Base-by-base conservation (phyloP, 2,888 invertebrate species). In the Agrochola circellaris region DNA sequence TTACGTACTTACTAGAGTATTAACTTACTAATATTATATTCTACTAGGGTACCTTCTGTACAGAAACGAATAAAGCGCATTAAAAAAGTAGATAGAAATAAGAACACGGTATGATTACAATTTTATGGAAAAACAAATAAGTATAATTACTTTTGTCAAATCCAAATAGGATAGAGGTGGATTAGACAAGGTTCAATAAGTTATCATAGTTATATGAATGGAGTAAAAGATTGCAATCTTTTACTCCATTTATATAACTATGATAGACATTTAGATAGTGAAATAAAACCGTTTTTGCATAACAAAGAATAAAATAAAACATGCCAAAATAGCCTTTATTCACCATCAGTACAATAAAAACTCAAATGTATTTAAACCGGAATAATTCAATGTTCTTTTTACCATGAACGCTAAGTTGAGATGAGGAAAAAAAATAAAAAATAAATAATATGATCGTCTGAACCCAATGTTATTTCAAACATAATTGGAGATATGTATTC, bases 331-430 rank as follows among this genome's bases (percentile, higher is more conserved):
- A n/a, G 20, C 7, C 42, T 64, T 0, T 45, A 54, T 34, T n/a
- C 45, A 26, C 45, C 23, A 56, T 45, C 45, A 15, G 34, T 15
- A 23, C n/a, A 30, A 54, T 20, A 76, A 38, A 76, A 38, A 48
- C 56, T 76, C 48, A 26, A 48, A 48, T 30, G 34, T 38, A 51
- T 76, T 66, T 66, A 56, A 78, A 66, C 78, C 56, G 78, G 48
- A 76, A 58, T 58, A 66, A 66, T 58, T 56, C 38, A 48, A 48
- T 78, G 38, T 48, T 38, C 26, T 76, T 78, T 78, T 58, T 56
- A 58, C 38, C 9, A 38, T n/a, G 38, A 38, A n/a, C 23, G 23
- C 71, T 13, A 71, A 23, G 30, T 30, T 38, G 34, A 72, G 38
- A 23, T 26, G 17, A 23, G 54, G 26, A 54, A 70, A 51, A n/a